Evolutionary conservation across 1,140 invertebrate genomes (phyloP), one percentile per base, ranked within the genome.

Genomic region (Drosophila nebulosa): DNA sequence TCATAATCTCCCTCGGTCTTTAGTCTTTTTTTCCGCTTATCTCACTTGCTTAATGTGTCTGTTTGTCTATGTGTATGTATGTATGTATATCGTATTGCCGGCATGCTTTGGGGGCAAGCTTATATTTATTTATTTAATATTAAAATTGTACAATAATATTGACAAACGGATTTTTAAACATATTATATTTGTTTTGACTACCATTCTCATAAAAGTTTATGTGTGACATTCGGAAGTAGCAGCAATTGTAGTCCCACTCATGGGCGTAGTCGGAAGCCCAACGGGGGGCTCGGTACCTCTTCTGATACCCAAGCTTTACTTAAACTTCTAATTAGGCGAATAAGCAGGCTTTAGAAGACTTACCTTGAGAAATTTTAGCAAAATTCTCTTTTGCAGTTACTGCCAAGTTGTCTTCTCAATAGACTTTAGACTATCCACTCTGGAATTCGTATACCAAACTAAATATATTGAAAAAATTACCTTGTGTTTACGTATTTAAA

Each of bases 181-280:
- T 27, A 18, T 56, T 58, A 76, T 36, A 22, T 66, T 74, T 70
- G 68, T 68, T 66, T 35, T 57, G 60, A 51, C 71, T 69, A 58
- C 42, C 66, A 66, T 65, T 67, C 22, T 30, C 27, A 30, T 9
- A 32, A 1, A 32, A 2, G 4, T 6, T 70, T 84, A 74, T 67
- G 51, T 32, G 24, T n/a, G 32, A 61, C 64, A 81, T 78, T 86
- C 83, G 83, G 81, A 86, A 86, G 81, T 86, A 78, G 74, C 63
- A 81, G 86, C 75, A 81, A 68, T 84, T 84, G 69, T 78, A 58
- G 74, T 69, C n/a, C n/a, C 2, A 18, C 5, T 46, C 39, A 21
- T 21, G 16, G 16, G 16, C 7, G 39, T 46, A 3, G 10, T 32
- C 2, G 27, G 4, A 1, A 9, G 7, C 7, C 10, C 7, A 9